phyloP scores from a whole-genome alignment of 2,113 vertebrate genomes.

The Noctilio leporinus region DNA sequence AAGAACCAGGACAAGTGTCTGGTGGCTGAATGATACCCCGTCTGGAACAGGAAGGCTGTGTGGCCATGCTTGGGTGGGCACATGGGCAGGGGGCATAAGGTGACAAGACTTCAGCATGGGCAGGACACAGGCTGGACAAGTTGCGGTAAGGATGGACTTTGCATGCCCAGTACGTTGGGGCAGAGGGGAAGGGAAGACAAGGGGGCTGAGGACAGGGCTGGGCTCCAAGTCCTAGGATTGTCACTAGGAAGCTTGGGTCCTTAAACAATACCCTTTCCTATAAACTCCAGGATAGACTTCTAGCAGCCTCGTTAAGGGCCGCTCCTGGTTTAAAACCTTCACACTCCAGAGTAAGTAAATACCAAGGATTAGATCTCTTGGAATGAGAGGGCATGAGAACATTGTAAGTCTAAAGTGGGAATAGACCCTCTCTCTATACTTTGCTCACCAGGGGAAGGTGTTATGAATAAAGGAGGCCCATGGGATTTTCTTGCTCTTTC shows the following conservation, averaged over 20 bases:
- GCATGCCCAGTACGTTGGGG: not conserved
- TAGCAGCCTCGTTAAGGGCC: not conserved
- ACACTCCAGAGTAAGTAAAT: not conserved
- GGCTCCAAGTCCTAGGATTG: not conserved
- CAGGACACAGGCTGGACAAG: not conserved
- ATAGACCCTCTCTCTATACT: not conserved
- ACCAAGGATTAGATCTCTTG: not conserved
- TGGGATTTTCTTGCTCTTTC: not conserved
- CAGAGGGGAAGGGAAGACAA: not conserved
- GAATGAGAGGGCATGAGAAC: not conserved
- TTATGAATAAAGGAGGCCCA: not conserved
- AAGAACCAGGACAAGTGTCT: not conserved
- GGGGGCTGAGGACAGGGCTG: not conserved
- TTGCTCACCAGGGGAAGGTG: not conserved
- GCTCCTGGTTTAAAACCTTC: not conserved
- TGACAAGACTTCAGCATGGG: not conserved
- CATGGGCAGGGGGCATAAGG: rapidly evolving
- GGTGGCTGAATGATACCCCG: not conserved
- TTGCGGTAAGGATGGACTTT: no score
- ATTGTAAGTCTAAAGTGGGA: not conserved
- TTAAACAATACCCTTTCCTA: not conserved
- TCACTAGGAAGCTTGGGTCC: not conserved
- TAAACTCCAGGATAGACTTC: not conserved
- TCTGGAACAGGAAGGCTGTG: not conserved
- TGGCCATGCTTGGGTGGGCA: no score